A percentile compares a stretch with the other conserved stretches of the same genome.
Evolutionary conservation across 2,888 invertebrate genomes (phyloP).

Genomic region (Rhabditoides inermis): DNA sequence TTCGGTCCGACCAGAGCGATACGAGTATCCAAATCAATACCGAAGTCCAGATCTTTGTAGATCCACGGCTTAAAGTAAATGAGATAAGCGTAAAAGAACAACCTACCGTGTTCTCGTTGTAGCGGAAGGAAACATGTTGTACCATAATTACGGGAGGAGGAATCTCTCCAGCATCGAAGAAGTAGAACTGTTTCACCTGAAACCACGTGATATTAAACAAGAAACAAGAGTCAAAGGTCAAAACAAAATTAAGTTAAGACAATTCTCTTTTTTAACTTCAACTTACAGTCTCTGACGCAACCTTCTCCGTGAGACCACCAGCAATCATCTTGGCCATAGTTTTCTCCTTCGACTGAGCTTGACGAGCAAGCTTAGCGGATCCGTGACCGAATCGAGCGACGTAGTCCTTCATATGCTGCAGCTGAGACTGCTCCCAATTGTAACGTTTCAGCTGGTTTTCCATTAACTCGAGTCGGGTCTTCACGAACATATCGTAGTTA

Average conservation of each 20-base stretch:
- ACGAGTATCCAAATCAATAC: constrained; percentile 90
- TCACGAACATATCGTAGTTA: constrained; percentile 91
- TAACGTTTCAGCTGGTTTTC: constrained; percentile 99
- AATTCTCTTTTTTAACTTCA: not conserved
- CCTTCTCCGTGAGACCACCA: constrained; percentile 89
- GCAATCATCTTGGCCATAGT: constrained; percentile 98
- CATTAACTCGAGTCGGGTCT: constrained; percentile 81
- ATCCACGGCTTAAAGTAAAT: constrained; percentile 66
- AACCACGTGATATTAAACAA: constrained; percentile 1
- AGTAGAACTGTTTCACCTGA: constrained; percentile 78
- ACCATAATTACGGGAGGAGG: constrained; percentile 99
- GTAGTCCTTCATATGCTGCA: constrained; percentile 98
- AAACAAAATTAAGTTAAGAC: not conserved
- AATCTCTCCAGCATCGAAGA: constrained; percentile 85
- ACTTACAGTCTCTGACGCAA: constrained; percentile 68
- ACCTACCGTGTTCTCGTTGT: constrained; percentile 58
- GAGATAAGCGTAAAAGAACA: not conserved
- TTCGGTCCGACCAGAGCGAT: constrained; percentile 91
- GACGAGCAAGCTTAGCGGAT: constrained; percentile 91
- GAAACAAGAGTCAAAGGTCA: no score
- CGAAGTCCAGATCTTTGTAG: constrained; percentile 94
- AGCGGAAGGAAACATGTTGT: constrained; percentile 91
- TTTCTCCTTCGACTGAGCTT: constrained; percentile 98
- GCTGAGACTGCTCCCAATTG: constrained; percentile 99
- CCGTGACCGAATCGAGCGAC: constrained; percentile 99